Conservation (phyloP, 1,140 invertebrate genomes). For the Drosophila bocki region DNA sequence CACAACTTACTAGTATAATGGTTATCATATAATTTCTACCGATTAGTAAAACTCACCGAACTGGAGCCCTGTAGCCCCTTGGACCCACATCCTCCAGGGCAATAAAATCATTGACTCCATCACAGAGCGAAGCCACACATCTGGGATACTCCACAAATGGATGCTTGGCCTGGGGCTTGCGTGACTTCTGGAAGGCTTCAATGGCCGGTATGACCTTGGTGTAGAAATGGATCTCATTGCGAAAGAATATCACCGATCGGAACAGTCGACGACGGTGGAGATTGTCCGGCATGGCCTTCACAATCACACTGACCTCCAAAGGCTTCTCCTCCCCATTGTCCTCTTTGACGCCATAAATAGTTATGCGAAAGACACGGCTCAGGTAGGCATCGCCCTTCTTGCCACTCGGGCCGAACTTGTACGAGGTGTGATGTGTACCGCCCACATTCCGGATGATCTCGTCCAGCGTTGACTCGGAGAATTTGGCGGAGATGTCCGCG, state of each 20-base stretch:
- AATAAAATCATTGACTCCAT: constrained; percentile 89
- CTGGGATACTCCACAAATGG: constrained; percentile 86
- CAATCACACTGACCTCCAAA: constrained; percentile 85
- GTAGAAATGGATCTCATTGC: constrained; percentile 89
- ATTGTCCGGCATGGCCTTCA: constrained; percentile 89
- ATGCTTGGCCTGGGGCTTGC: constrained; percentile 85
- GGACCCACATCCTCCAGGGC: constrained; percentile 88
- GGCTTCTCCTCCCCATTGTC: constrained; percentile 45
- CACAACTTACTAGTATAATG: background rate
- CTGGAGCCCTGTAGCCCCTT: constrained; percentile 85
- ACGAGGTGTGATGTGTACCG: constrained; percentile 85
- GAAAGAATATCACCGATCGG: constrained; percentile 89
- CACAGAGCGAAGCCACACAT: constrained; percentile 86
- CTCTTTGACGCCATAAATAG: constrained; percentile 85
- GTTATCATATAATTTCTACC: too few species aligned
- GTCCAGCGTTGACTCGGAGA: constrained; percentile 85
- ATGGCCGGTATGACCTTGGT: constrained; percentile 86
- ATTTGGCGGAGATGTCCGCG: constrained; percentile 80
- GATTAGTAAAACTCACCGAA: constrained; percentile 50
- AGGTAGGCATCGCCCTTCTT: constrained; percentile 89
- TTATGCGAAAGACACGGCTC: constrained; percentile 87
- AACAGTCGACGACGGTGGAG: constrained; percentile 88
- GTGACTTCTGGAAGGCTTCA: constrained; percentile 85
- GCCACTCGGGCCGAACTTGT: constrained; percentile 85
- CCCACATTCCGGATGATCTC: constrained; percentile 83